These are phyloP conservation scores for Ametastegia equiseti DNA, from an alignment of 2,888 invertebrate genomes.

Conservation along the genomic window DNA sequence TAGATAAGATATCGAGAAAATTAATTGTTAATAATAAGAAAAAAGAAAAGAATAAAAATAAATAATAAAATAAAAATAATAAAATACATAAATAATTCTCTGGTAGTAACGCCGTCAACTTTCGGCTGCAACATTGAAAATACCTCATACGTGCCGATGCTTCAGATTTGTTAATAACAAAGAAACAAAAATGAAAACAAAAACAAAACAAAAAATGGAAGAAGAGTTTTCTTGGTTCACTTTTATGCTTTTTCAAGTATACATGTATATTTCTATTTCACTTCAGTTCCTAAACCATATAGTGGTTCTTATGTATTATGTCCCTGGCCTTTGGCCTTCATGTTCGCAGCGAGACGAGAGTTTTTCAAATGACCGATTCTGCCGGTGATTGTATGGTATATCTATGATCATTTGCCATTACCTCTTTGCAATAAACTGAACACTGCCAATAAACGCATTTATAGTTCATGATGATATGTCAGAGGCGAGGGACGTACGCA, in stretches of 20 bases:
- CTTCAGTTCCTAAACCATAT: neutral
- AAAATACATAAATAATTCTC: conserved; percentile 53
- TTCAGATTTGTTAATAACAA: conserved; percentile 16
- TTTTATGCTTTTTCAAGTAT: neutral
- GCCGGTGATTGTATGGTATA: neutral
- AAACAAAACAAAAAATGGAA: neutral
- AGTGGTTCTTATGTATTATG: neutral
- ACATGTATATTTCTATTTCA: neutral
- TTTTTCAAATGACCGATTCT: neutral
- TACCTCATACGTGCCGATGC: conserved; percentile 42
- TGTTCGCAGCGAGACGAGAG: neutral
- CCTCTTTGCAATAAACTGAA: conserved; percentile 27
- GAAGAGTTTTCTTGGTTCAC: neutral
- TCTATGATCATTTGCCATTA: neutral
- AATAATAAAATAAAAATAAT: conserved; percentile 49
- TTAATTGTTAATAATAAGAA: conserved; percentile 59
- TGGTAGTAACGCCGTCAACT: conserved; percentile 34
- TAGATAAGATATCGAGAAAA: conserved; percentile 68
- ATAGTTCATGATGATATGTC: neutral
- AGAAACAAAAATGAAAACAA: neutral
- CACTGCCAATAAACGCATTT: conserved; percentile 38
- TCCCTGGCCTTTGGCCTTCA: conserved; percentile 1
- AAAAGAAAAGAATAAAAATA: conserved; percentile 49
- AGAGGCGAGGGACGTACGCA: neutral
- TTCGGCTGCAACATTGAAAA: conserved; percentile 33